Conservation (phyloP, 2,888 invertebrate species). For the Anarsia innoxiella region DNA sequence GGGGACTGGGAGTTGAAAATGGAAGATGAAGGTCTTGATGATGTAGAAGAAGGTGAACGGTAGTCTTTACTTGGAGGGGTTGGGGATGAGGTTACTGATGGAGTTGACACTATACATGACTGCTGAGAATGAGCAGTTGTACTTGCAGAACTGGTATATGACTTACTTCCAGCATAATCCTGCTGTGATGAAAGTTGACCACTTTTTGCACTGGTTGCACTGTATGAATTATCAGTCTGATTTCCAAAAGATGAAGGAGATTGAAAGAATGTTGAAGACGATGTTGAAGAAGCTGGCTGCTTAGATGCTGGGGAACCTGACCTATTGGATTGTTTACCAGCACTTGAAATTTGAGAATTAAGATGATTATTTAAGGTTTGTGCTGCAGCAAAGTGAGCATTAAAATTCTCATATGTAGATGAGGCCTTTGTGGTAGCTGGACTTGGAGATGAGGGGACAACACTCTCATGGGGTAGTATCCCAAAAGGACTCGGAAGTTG, state of each 20-base stretch:
- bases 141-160: conserved; percentile 75
- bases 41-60: conserved; percentile 71
- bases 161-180: conserved; percentile 76
- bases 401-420: conserved; percentile 80
- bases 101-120: conserved; percentile 83
- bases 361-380: conserved; percentile 79
- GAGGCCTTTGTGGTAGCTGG: conserved; percentile 76
- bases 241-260: conserved; percentile 76
- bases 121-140: conserved; percentile 78
- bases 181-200: conserved; percentile 71
- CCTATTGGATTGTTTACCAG: conserved; percentile 72
- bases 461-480: conserved; percentile 85
- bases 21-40: conserved; percentile 61
- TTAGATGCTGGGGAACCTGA: conserved; percentile 73
- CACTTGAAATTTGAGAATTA: conserved; percentile 77
- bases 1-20: conserved; percentile 62
- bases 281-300: conserved; percentile 67
- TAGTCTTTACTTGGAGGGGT: conserved; percentile 78
- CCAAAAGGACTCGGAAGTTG: conserved; percentile 84
- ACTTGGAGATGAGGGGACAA: conserved; percentile 79
- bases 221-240: conserved; percentile 75
- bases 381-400: conserved; percentile 80
- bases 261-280: conserved; percentile 79
- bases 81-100: conserved; percentile 68
- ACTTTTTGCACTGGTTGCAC: conserved; percentile 72